These are phyloP conservation scores for Champsocephalus esox DNA, from an alignment of 2,797 vertebrate genomes.

Conservation along the genomic window DNA sequence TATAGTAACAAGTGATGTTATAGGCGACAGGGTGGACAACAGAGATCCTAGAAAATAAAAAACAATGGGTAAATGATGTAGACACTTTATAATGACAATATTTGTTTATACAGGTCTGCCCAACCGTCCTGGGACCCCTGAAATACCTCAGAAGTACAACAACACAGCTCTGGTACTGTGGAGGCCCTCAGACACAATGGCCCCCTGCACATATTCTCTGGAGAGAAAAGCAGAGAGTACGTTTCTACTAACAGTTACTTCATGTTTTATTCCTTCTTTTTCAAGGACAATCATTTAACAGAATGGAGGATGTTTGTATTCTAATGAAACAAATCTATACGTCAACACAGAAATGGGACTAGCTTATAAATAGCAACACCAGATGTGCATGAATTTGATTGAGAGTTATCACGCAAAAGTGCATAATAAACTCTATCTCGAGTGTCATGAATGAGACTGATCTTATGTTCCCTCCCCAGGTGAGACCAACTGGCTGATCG, in stretches of 20 bases:
- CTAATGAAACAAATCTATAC: no score
- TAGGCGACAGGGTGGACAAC: neutral
- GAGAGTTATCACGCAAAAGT: neutral
- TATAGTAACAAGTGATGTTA: neutral
- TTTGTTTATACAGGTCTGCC: conserved; percentile 87
- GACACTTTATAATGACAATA: neutral
- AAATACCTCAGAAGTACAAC: conserved; percentile 95
- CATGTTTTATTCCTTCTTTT: neutral
- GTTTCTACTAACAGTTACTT: conserved; percentile 37
- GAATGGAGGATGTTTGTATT: no score
- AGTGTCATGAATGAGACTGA: neutral
- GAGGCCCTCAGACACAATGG: conserved; percentile 92
- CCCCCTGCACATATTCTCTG: conserved; percentile 94
- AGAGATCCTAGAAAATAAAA: neutral
- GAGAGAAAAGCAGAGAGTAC: conserved; percentile 91
- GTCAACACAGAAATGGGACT: no score
- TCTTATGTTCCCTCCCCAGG: conserved; percentile 77
- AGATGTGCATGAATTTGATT: neutral
- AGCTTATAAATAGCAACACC: neutral
- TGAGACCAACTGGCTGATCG: conserved; percentile 90
- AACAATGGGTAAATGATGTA: neutral
- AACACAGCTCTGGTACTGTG: conserved; percentile 96
- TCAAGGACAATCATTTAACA: no score
- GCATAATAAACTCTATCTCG: neutral
- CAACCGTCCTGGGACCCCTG: conserved; percentile 92